Evolutionary conservation across 2,113 vertebrate genomes (phyloP).

Genomic region (Perca flavescens): DNA sequence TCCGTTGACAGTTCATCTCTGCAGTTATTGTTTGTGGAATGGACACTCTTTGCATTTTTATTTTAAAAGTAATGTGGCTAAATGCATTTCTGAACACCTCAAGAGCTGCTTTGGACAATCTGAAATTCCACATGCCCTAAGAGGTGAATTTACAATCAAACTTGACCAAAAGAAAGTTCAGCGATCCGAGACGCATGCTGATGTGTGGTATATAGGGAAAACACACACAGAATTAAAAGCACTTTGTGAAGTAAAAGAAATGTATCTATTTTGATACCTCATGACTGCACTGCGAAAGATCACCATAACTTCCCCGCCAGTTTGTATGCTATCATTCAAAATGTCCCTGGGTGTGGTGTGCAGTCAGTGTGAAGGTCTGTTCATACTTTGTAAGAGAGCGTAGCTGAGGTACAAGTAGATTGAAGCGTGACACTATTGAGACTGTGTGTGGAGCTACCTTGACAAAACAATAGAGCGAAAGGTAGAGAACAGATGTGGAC

Average conservation of each 20-base stretch:
- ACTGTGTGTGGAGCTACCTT: background rate
- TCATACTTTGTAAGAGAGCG: background rate
- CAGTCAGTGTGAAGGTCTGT: background rate
- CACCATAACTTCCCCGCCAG: background rate
- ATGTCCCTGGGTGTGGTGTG: background rate
- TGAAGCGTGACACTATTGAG: constrained; percentile 4
- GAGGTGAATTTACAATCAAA: constrained; percentile 11
- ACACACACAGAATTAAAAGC: background rate
- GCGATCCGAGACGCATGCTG: background rate
- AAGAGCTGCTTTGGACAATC: background rate
- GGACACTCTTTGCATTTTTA: background rate
- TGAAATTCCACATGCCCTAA: background rate
- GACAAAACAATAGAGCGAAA: background rate
- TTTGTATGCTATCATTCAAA: background rate
- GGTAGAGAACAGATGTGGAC: background rate
- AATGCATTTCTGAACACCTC: constrained; percentile 10
- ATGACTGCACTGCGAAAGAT: background rate
- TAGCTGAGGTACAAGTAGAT: background rate
- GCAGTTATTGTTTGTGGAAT: background rate
- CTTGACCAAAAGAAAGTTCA: constrained; percentile 14
- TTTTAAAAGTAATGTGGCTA: background rate
- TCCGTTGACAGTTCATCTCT: background rate
- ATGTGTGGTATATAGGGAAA: constrained; percentile 5
- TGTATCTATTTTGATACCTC: background rate
- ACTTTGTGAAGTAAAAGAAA: background rate